phyloP scores from a whole-genome alignment of 2,797 vertebrate species.

The Anguilla anguilla region DNA sequence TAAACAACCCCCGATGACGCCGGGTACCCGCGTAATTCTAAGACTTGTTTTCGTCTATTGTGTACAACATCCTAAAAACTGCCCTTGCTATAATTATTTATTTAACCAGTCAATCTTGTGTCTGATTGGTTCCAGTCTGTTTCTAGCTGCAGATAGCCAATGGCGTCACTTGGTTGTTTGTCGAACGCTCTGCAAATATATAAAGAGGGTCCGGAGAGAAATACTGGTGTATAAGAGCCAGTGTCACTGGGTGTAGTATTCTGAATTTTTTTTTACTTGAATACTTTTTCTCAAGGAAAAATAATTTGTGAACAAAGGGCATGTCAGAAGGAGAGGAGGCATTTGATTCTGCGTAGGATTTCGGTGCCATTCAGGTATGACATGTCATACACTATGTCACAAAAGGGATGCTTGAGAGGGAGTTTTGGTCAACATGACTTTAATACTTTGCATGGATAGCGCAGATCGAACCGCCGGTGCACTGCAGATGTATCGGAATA shows the following conservation, averaged over 20 bases:
- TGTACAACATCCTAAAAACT: slow-evolving; percentile 1
- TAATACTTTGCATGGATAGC: not conserved
- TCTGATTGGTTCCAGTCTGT: slow-evolving; percentile 21
- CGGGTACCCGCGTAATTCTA: not conserved
- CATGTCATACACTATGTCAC: not conserved
- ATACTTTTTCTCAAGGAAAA: not conserved
- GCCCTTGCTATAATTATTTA: slow-evolving; percentile 11
- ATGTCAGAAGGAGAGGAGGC: not conserved
- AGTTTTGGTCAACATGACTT: not conserved
- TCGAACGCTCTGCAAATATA: slow-evolving; percentile 22
- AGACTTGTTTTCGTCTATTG: not conserved
- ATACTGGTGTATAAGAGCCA: not conserved
- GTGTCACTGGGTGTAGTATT: not conserved
- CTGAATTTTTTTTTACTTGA: not conserved
- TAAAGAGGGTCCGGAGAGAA: not conserved
- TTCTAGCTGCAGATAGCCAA: slow-evolving; percentile 25
- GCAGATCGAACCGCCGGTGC: not conserved
- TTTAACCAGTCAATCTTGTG: not conserved
- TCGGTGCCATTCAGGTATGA: slow-evolving; percentile 17
- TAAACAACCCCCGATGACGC: not conserved
- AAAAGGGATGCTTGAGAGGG: not conserved
- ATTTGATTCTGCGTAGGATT: not conserved
- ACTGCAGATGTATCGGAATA: not conserved
- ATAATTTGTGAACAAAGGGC: not conserved
- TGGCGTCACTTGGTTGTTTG: slow-evolving; percentile 9